These are phyloP conservation scores for Holacanthella duospinosa DNA, from an alignment of 2,888 invertebrate genomes.

Conservation along the genomic window DNA sequence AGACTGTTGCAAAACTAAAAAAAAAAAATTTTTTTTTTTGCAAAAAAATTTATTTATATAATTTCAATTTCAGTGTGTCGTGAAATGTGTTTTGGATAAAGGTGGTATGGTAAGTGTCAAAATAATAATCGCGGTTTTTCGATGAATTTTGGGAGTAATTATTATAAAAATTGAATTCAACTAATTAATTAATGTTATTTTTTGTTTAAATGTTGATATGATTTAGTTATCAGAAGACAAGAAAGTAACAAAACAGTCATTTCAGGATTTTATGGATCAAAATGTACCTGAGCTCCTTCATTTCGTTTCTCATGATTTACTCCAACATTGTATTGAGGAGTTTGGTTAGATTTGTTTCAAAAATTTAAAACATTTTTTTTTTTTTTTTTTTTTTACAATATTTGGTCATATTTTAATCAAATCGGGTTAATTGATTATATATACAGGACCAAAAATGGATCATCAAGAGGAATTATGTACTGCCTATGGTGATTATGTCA, in stretches of 20 bases:
- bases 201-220: not conserved
- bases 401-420: too few species aligned
- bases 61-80: constrained; percentile 5
- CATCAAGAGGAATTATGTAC: constrained; percentile 3
- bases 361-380: too few species aligned
- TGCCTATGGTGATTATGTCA: constrained; percentile 7
- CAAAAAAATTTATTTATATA: not conserved
- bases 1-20: not conserved
- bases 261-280: constrained; percentile 6
- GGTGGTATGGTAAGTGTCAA: constrained; percentile 3
- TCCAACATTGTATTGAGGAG: constrained; percentile 4
- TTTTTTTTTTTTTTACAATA: too few species aligned
- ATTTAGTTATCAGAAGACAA: not conserved
- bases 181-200: not conserved
- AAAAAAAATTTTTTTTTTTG: not conserved
- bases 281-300: constrained; percentile 5
- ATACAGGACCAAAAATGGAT: constrained; percentile 5
- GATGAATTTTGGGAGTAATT: not conserved
- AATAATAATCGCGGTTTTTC: not conserved
- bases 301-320: not conserved
- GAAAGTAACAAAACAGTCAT: constrained; percentile 1
- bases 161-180: not conserved
- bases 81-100: constrained; percentile 7
- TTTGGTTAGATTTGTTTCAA: not conserved
- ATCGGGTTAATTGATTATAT: not conserved